Evolutionary conservation across 2,113 vertebrate species (phyloP).

Genomic region (Ochotona princeps): DNA sequence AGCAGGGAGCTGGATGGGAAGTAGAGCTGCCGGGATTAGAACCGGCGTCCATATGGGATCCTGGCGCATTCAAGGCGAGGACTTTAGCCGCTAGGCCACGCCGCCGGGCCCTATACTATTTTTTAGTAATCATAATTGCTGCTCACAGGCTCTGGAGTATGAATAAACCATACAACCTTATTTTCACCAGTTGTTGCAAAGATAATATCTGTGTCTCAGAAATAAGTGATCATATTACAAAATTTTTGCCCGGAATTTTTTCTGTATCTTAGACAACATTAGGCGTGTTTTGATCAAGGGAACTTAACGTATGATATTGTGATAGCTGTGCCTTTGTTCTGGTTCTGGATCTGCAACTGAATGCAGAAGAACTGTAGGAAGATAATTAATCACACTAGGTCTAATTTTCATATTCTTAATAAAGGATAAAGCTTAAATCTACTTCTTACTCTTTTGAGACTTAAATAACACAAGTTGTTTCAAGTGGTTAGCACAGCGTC

Average conservation of each 20-base stretch:
- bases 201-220: no score
- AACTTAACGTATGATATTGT: background rate
- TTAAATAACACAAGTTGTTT: conserved; percentile 3
- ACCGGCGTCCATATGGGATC: no score
- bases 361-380: background rate
- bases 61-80: no score
- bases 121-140: conserved; percentile 11
- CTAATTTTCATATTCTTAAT: conserved; percentile 5
- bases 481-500: background rate
- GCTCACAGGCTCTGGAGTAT: background rate
- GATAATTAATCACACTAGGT: background rate
- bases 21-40: no score
- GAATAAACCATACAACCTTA: background rate
- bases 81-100: no score
- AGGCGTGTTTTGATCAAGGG: background rate
- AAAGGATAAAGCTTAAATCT: background rate
- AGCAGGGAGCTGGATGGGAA: no score
- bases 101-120: background rate
- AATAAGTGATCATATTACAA: background rate
- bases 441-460: background rate
- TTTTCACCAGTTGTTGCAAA: background rate
- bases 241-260: background rate
- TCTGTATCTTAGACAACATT: background rate
- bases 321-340: background rate
- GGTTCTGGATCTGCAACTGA: background rate